These are phyloP conservation scores for Aphidius colemani DNA, from an alignment of 2,888 invertebrate genomes.

Conservation along the genomic window DNA sequence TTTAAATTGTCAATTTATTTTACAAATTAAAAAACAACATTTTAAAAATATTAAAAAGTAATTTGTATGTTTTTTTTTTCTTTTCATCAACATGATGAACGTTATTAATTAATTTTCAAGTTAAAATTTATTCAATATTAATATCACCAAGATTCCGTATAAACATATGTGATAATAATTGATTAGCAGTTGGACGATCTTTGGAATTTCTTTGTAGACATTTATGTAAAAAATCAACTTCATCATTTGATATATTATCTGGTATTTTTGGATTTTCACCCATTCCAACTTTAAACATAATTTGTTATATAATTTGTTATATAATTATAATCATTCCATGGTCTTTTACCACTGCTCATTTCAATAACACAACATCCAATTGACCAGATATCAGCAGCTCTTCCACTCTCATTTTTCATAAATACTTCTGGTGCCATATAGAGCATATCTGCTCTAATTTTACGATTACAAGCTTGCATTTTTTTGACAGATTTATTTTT, in stretches of 20 bases:
- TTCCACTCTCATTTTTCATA: slow-evolving; percentile 75
- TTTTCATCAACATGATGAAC: too few species aligned
- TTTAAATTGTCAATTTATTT: too few species aligned
- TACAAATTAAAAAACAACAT: too few species aligned
- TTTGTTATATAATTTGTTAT: too few species aligned
- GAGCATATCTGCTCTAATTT: slow-evolving; percentile 47
- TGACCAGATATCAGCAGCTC: slow-evolving; percentile 95
- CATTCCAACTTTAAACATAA: slow-evolving; percentile 92
- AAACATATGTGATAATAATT: slow-evolving; percentile 77
- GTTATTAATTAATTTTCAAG: too few species aligned
- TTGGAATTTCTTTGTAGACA: slow-evolving; percentile 85
- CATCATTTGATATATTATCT: slow-evolving; percentile 77
- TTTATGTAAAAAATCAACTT: slow-evolving; percentile 75
- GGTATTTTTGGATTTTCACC: slow-evolving; percentile 82
- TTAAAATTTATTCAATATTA: slow-evolving; percentile 39
- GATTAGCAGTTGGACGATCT: slow-evolving; percentile 71
- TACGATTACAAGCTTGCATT: slow-evolving; percentile 39
- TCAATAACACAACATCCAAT: slow-evolving; percentile 94
- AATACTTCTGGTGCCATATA: slow-evolving; percentile 98
- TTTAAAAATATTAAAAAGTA: too few species aligned
- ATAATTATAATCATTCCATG: slow-evolving; percentile 92
- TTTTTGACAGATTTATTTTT: slow-evolving; percentile 38
- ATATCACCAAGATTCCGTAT: slow-evolving; percentile 59
- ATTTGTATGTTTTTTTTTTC: too few species aligned
- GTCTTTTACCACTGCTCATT: slow-evolving; percentile 93